Evolutionary conservation across 1,140 invertebrate species (phyloP).

Genomic region (Coptotermes formosanus): DNA sequence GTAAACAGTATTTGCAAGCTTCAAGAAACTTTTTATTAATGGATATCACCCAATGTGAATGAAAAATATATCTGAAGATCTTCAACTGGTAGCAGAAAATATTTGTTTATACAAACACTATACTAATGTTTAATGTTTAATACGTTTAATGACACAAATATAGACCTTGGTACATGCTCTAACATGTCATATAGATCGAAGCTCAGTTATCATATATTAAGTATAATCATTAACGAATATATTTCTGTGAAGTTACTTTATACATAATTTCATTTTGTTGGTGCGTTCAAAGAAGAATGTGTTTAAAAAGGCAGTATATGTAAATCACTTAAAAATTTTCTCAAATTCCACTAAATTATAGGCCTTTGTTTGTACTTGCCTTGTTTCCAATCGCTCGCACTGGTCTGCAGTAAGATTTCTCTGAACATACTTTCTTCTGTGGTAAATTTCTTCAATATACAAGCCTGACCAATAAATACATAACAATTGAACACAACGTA

Average conservation of each 20-base stretch:
- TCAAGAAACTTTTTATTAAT: background rate
- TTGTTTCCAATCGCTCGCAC: background rate
- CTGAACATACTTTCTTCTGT: too few species aligned
- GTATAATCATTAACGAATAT: background rate
- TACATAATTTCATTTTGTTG: background rate
- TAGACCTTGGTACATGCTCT: background rate
- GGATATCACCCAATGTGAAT: background rate
- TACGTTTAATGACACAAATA: background rate
- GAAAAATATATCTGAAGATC: background rate
- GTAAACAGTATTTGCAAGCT: background rate
- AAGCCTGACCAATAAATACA: background rate
- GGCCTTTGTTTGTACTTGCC: conserved; percentile 8
- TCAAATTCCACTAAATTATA: background rate
- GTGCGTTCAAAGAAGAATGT: conserved; percentile 6
- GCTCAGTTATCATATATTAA: background rate
- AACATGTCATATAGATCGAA: background rate
- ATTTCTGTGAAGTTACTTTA: background rate
- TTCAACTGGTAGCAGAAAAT: background rate
- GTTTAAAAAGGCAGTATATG: conserved; percentile 14
- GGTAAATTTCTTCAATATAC: background rate
- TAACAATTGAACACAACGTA: background rate
- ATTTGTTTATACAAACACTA: background rate
- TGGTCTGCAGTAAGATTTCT: background rate
- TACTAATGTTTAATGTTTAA: background rate
- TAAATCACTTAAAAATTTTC: conserved; percentile 7